phyloP scores from a whole-genome alignment of 2,888 invertebrate genomes.

The Pycnomerus fuliginosus region DNA sequence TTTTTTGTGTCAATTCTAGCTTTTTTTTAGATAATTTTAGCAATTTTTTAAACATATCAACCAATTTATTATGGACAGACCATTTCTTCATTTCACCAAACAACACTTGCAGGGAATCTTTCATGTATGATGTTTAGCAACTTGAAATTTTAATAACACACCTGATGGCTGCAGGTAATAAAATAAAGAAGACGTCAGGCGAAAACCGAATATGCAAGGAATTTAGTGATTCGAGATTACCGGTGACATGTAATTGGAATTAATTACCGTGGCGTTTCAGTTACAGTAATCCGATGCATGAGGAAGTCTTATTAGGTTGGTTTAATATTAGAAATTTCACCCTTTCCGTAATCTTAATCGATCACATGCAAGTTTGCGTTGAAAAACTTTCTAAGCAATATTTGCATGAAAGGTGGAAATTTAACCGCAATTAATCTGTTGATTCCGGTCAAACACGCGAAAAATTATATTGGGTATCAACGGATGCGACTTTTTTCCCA shows the following conservation, averaged over 20 bases:
- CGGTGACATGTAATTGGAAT: slow-evolving; percentile 31
- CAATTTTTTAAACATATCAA: too few relatives aligned
- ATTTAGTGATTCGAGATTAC: too few relatives aligned
- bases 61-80: too few relatives aligned
- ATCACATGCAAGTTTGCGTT: slow-evolving; percentile 12
- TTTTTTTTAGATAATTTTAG: too few relatives aligned
- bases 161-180: too few relatives aligned
- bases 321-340: slow-evolving; percentile 41
- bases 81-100: too few relatives aligned
- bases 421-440: slow-evolving; percentile 16
- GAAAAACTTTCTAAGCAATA: slow-evolving; percentile 1
- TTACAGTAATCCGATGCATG: slow-evolving; percentile 40
- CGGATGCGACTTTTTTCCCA: slow-evolving; percentile 16
- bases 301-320: slow-evolving; percentile 42
- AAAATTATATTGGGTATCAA: slow-evolving; percentile 9
- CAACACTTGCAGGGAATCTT: too few relatives aligned
- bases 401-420: slow-evolving; percentile 9
- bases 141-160: too few relatives aligned
- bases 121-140: too few relatives aligned
- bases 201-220: too few relatives aligned
- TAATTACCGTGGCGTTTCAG: slow-evolving; percentile 33
- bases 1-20: too few relatives aligned
- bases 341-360: slow-evolving; percentile 37
- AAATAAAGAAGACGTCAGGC: too few relatives aligned
- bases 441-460: slow-evolving; percentile 17